These are phyloP conservation scores for Formica selysi DNA, from an alignment of 1,140 invertebrate species.

Conservation along the genomic window DNA sequence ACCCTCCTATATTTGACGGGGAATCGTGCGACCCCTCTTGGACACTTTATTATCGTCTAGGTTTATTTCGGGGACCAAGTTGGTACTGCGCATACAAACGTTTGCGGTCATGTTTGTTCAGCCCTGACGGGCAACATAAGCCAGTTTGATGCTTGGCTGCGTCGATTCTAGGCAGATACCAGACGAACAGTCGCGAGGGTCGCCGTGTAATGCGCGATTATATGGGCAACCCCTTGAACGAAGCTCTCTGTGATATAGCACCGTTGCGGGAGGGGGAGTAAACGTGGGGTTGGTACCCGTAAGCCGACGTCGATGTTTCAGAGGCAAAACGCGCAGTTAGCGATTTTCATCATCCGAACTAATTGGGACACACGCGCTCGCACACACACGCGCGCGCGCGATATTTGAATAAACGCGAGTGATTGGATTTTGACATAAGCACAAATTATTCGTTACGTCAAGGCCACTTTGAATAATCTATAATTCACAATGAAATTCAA, in stretches of 20 bases:
- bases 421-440: slow-evolving; percentile 22
- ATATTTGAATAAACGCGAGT: slow-evolving; percentile 35
- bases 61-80: slow-evolving; percentile 74
- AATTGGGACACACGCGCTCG: slow-evolving; percentile 22
- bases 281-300: slow-evolving; percentile 35
- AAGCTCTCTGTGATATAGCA: slow-evolving; percentile 71
- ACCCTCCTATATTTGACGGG: neutral
- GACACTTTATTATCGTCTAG: slow-evolving; percentile 41
- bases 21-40: neutral
- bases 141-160: slow-evolving; percentile 82
- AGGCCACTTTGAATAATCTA: no score
- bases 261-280: slow-evolving; percentile 42
- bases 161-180: slow-evolving; percentile 78
- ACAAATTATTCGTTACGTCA: slow-evolving; percentile 11
- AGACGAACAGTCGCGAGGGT: slow-evolving; percentile 70
- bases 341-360: slow-evolving; percentile 56
- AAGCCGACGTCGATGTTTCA: slow-evolving; percentile 35
- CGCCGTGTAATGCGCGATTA: slow-evolving; percentile 81
- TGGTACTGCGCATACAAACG: slow-evolving; percentile 77
- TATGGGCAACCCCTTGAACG: slow-evolving; percentile 71
- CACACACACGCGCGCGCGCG: no score
- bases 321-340: slow-evolving; percentile 16
- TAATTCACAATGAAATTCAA: neutral
- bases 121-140: slow-evolving; percentile 79
- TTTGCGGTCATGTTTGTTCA: slow-evolving; percentile 80